Percentiles rank a stretch among this genome's conserved stretches.
Conservation (phyloP, 2,797 vertebrate species). For the Galaxias olidus region DNA sequence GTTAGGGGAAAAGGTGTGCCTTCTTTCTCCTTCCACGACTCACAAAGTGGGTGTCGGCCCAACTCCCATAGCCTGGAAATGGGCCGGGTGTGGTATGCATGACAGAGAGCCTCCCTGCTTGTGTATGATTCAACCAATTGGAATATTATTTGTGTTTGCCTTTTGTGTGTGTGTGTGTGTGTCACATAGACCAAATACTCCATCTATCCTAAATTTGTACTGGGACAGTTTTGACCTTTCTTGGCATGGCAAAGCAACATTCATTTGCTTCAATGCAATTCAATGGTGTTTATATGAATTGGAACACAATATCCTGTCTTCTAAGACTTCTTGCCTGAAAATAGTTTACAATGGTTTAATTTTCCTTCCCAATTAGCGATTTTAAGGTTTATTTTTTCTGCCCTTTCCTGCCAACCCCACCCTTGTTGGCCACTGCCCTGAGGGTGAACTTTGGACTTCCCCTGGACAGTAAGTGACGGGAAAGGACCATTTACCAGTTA, state of each 20-base stretch:
- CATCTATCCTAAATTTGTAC: conserved; percentile 33
- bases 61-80: conserved; percentile 19
- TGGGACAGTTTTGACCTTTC: conserved; percentile 28
- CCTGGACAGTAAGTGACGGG: not conserved
- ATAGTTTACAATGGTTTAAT: too few species aligned
- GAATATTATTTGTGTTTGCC: conserved; percentile 26
- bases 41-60: not conserved
- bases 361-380: too few species aligned
- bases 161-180: conserved; percentile 37
- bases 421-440: not conserved
- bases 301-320: conserved; percentile 11
- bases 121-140: conserved; percentile 40
- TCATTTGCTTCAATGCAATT: conserved; percentile 39
- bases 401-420: not conserved
- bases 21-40: not conserved
- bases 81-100: conserved; percentile 19
- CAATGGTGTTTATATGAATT: conserved; percentile 8
- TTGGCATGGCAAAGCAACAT: conserved; percentile 25
- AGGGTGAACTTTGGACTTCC: conserved; percentile 3
- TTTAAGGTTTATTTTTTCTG: too few species aligned
- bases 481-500: conserved; percentile 27
- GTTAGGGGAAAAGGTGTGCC: too few species aligned
- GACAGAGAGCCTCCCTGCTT: conserved; percentile 27
- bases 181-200: conserved; percentile 25
- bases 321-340: not conserved